Evolutionary conservation across 2,888 invertebrate genomes (phyloP).

Genomic region (Acleris sparsana): DNA sequence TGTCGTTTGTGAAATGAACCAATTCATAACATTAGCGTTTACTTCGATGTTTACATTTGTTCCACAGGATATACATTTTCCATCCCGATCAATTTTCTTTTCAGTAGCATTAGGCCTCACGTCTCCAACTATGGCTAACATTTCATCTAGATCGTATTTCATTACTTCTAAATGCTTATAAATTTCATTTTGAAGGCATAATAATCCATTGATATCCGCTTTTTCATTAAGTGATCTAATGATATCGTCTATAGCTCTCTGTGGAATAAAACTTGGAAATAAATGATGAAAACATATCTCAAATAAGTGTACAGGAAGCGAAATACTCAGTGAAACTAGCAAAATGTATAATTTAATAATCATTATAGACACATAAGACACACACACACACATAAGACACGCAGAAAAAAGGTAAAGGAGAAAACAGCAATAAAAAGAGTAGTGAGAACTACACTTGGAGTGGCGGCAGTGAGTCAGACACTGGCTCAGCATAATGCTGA

Average conservation of each 20-base stretch:
- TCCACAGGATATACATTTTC: conserved; percentile 31
- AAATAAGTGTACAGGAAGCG: too few relatives aligned
- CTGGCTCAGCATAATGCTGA: too few relatives aligned
- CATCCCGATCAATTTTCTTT: conserved; percentile 21
- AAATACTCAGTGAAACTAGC: too few relatives aligned
- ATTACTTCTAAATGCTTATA: conserved; percentile 7
- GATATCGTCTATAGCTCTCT: conserved; percentile 26
- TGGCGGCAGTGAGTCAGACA: too few relatives aligned
- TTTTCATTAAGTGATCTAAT: conserved; percentile 9
- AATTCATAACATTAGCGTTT: neutral
- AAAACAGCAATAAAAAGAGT: too few relatives aligned
- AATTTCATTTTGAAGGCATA: conserved; percentile 17
- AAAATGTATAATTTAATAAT: too few relatives aligned
- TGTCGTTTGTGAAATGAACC: neutral
- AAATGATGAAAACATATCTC: neutral
- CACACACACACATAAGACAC: too few relatives aligned
- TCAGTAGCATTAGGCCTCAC: conserved; percentile 1
- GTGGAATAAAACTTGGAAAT: neutral
- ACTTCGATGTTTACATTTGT: neutral
- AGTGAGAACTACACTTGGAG: too few relatives aligned
- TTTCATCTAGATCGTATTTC: conserved; percentile 6
- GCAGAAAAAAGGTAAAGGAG: too few relatives aligned
- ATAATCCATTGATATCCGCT: conserved; percentile 7
- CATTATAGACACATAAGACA: too few relatives aligned
- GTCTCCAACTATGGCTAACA: conserved; percentile 25